Evolutionary conservation across 1,140 invertebrate genomes (phyloP).

Genomic region (Fopius arisanus): DNA sequence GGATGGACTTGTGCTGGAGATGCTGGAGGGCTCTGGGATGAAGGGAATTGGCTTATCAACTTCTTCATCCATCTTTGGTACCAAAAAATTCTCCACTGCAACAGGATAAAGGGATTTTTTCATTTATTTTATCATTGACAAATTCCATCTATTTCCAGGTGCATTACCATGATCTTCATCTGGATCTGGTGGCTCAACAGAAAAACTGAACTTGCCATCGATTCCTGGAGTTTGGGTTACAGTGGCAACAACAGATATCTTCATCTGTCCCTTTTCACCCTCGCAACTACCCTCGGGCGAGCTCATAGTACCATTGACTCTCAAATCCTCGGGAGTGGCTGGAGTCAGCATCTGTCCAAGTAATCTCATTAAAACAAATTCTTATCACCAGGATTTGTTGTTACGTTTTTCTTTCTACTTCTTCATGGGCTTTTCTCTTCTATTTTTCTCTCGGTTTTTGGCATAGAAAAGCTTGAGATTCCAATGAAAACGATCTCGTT

Average conservation of each 20-base stretch:
- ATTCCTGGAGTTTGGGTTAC: constrained; percentile 60
- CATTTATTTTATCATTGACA: neutral
- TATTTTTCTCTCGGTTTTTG: too few relatives aligned
- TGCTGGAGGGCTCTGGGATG: neutral
- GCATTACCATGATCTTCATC: constrained; percentile 56
- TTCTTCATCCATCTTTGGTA: constrained; percentile 28
- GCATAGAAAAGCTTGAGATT: too few relatives aligned
- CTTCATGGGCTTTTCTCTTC: too few relatives aligned
- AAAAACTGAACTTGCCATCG: constrained; percentile 60
- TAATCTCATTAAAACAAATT: too few relatives aligned
- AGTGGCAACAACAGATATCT: constrained; percentile 66
- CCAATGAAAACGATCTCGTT: too few relatives aligned
- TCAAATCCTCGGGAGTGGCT: constrained; percentile 64
- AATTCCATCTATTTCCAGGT: neutral
- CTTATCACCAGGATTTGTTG: too few relatives aligned
- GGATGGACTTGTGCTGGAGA: constrained; percentile 17
- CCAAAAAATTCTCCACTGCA: constrained; percentile 18
- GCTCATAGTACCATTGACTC: constrained; percentile 60
- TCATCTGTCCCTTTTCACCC: constrained; percentile 64
- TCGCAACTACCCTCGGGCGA: constrained; percentile 36
- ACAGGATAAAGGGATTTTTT: neutral
- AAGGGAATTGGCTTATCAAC: neutral
- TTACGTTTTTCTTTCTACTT: too few relatives aligned
- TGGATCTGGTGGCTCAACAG: constrained; percentile 57
- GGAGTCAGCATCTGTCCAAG: constrained; percentile 59